Evolutionary conservation across 1,140 invertebrate genomes (phyloP), one percentile per base, ranked within the genome.

Genomic region (Pectinophora gossypiella): DNA sequence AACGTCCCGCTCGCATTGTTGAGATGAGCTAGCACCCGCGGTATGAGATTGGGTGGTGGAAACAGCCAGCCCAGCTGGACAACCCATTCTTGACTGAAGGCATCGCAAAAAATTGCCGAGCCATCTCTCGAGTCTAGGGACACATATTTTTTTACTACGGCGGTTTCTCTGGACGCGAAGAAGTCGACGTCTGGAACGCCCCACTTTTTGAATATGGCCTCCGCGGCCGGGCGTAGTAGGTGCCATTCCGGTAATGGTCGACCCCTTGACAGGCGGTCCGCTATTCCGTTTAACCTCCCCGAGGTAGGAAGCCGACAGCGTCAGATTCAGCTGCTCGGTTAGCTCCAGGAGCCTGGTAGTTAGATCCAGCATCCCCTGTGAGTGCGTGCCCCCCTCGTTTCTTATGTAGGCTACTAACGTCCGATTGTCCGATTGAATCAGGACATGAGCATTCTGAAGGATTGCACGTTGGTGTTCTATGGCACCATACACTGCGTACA

Each of bases 211-310:
- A 67, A 71, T 21, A 80, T 13, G 52, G 54, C 46, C 21, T 49
- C 43, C 44, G 65, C 68, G 18, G 53, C 51, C 7, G 3, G 15
- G 9, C 64, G 64, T 1, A 76, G 49, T 3, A 80, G 45, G 42
- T 80, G 73, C 76, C 75, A 80, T 46, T 82, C 81, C 45, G 75
- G 72, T 6, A 61, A 55, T 4, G 5, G 7, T n/a, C 47, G 57
- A 42, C 42, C 32, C 19, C 70, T 51, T 0, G 76, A 84, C 13
- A 78, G 35, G 6, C 66, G 27, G 51, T 81, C 67, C 3, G 67
- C 64, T 2, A 71, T 56, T 10, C 42, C 58, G 56, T 84, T 81
- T 68, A 64, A 77, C 16, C 27, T 54, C 7, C 72, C 70, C 0
- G 65, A 78, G 53, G 36, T 78, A 59, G n/a, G 59, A 32, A 20